Base-by-base conservation (phyloP, 2,888 invertebrate species). In the Sepiola atlantica region DNA sequence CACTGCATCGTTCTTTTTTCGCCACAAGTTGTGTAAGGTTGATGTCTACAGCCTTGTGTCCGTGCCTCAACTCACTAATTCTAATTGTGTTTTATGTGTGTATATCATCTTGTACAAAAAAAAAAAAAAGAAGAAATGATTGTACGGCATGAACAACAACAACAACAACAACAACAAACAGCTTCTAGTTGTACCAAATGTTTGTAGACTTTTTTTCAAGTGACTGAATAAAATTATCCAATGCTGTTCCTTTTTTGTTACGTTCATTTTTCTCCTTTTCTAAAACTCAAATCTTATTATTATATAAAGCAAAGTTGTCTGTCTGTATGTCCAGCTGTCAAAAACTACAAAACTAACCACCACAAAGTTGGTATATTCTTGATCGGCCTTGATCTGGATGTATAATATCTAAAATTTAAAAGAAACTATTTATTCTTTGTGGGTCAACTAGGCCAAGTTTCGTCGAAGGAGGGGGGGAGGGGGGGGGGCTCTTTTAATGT, bases 181-280 rank as follows among this genome's bases (percentile, higher is more conserved):
- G 94, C 90, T 77, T 94, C 90, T 77, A 77, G 94, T 94, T 45
- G 54, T 94, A 90, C 54, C 91, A 91, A 90, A 77, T 90, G 45
- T 94, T 94, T 94, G 77, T 94, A 93, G 93, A 93, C 55, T 93
- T 93, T n/a, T n/a, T 93, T 55, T 93, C 57, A 93, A 93, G 93
- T 93, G 93, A 93, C 57, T 93, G 55, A 93, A 93, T 93, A 93
- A 93, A 93, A 91, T 77, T 77, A 77, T 77, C 32, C 77, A 77
- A 77, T 77, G 77, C 77, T 77, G 77, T 77, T 77, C 32, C 77
- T 77, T 77, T 77, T 32, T 77, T 77, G 77, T 77, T 77, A 32
- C 32, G 77, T 77, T 77, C 32, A n/a, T 77, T 77, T 61, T 77
- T 77, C 77, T 77, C 32, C 32, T 45, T 45, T 8, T 45, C 45